These are phyloP conservation scores for Irena cyanogastra DNA, from an alignment of 2,113 vertebrate genomes.

Conservation along the genomic window DNA sequence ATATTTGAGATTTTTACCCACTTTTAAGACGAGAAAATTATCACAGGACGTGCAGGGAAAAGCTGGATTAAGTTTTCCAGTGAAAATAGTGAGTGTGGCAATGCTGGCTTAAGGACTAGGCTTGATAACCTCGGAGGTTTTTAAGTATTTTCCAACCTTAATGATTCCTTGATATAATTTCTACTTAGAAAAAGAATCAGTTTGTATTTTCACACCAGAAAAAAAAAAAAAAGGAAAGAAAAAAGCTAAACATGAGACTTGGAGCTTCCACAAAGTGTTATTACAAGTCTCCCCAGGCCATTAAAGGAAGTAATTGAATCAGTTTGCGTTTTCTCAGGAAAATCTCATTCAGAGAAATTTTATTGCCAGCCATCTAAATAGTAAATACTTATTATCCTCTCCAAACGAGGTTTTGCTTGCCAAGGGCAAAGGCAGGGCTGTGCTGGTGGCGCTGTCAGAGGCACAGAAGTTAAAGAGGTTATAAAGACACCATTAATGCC, in stretches of 20 bases:
- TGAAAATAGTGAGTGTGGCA: neutral
- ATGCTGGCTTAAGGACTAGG: neutral
- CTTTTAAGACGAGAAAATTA: neutral
- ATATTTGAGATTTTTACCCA: neutral
- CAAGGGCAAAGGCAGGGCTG: constrained; percentile 75
- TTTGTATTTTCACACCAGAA: neutral
- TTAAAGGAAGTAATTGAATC: constrained; percentile 88
- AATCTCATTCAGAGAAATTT: constrained; percentile 84
- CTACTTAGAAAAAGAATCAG: neutral
- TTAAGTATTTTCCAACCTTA: neutral
- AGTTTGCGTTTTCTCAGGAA: constrained; percentile 77
- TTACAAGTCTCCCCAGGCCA: constrained; percentile 81
- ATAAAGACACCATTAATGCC: constrained; percentile 80
- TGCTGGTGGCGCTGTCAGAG: constrained; percentile 75
- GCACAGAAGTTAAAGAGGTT: constrained; percentile 80
- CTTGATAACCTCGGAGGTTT: neutral
- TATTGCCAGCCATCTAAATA: constrained; percentile 83
- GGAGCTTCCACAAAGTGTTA: constrained; percentile 71
- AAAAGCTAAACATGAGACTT: constrained; percentile 15
- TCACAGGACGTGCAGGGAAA: neutral
- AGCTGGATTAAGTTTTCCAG: neutral
- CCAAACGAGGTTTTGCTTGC: constrained; percentile 80
- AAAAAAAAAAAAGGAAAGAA: neutral
- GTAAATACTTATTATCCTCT: constrained; percentile 82
- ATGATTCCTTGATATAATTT: neutral